A percentile compares a stretch with the other conserved stretches of the same genome.
Conservation (phyloP, 2,797 vertebrate species). For the Sebastolobus alascanus region DNA sequence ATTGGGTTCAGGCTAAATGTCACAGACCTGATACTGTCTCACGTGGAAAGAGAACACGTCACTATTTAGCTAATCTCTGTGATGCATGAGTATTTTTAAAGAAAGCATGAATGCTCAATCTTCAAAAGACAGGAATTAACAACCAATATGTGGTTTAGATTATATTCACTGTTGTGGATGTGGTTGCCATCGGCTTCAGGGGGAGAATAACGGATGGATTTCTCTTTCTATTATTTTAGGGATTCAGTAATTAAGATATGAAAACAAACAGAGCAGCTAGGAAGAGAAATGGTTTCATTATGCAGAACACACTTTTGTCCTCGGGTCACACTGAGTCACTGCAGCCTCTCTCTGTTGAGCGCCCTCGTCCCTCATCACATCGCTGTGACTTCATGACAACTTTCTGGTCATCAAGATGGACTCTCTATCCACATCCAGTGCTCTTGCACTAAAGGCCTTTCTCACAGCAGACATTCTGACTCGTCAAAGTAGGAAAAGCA, state of each 20-base stretch:
- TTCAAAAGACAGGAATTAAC: constrained; percentile 30
- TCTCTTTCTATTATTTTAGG: constrained; percentile 39
- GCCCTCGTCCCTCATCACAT: constrained; percentile 21
- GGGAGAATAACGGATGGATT: constrained; percentile 37
- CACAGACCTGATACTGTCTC: constrained; percentile 16
- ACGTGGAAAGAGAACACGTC: constrained; percentile 42
- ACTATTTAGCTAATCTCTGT: constrained; percentile 39
- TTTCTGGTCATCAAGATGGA: neutral
- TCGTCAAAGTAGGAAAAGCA: too few relatives aligned
- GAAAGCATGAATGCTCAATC: constrained; percentile 7
- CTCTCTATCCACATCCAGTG: neutral
- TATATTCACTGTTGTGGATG: constrained; percentile 57
- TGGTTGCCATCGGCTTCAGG: constrained; percentile 41
- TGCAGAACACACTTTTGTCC: constrained; percentile 11
- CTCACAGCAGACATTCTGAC: too few relatives aligned
- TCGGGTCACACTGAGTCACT: constrained; percentile 48
- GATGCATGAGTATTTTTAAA: constrained; percentile 20
- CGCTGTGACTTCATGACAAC: constrained; percentile 18
- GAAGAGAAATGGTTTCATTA: constrained; percentile 27
- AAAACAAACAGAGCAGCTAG: constrained; percentile 58
- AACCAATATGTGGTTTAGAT: constrained; percentile 60
- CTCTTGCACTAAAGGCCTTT: neutral
- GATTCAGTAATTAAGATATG: constrained; percentile 49
- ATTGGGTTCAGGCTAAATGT: constrained; percentile 28
- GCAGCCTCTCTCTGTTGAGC: neutral